Conservation (phyloP, 2,888 invertebrate genomes). For the Scotopteryx bipunctaria region DNA sequence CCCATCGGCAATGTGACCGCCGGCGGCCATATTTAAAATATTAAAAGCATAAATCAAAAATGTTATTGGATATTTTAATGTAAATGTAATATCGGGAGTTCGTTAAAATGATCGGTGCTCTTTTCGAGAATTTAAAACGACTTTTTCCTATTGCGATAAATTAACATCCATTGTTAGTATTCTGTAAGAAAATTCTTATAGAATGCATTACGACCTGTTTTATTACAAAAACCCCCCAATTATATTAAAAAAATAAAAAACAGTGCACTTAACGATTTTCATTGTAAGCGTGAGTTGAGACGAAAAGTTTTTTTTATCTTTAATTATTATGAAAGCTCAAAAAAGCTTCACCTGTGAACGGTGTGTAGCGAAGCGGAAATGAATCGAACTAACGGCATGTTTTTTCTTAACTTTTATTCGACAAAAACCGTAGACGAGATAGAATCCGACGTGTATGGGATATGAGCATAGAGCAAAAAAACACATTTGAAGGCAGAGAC, state of each 20-base stretch:
- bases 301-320: conserved; percentile 53
- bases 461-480: conserved; percentile 65
- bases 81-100: conserved; percentile 60
- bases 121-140: conserved; percentile 42
- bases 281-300: conserved; percentile 59
- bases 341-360: conserved; percentile 77
- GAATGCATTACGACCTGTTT: conserved; percentile 40
- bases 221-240: conserved; percentile 53
- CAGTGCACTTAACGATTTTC: conserved; percentile 68
- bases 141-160: conserved; percentile 46
- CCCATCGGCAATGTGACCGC: conserved; percentile 57
- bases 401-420: conserved; percentile 64
- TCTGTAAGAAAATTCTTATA: conserved; percentile 21
- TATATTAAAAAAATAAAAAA: conserved; percentile 56
- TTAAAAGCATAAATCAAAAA: conserved; percentile 77
- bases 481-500: conserved; percentile 42
- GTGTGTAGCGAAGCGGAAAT: conserved; percentile 77
- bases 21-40: conserved; percentile 77
- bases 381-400: conserved; percentile 74
- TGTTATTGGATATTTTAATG: conserved; percentile 74
- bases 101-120: conserved; percentile 45
- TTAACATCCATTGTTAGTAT: conserved; percentile 47
- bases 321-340: conserved; percentile 73
- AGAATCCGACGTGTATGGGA: conserved; percentile 71
- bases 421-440: conserved; percentile 73